Conservation (phyloP, 2,888 invertebrate genomes). For the Elmis aenea region DNA sequence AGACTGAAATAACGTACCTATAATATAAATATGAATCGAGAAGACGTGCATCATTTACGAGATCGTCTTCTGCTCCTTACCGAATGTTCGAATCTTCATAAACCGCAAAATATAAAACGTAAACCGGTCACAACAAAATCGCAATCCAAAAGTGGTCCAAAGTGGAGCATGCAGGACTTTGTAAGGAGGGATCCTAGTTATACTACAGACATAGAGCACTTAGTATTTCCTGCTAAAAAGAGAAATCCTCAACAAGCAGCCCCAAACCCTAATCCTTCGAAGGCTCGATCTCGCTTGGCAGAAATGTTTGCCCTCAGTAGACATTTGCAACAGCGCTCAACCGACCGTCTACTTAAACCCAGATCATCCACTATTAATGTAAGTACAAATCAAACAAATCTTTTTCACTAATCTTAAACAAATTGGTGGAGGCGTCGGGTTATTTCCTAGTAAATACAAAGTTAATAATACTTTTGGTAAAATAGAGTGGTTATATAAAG, state of each 20-base stretch:
- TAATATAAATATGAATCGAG: conserved; percentile 44
- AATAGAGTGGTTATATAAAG: too few relatives aligned
- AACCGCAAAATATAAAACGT: conserved; percentile 42
- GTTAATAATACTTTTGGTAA: too few relatives aligned
- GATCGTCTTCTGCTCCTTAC: conserved; percentile 51
- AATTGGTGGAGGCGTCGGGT: too few relatives aligned
- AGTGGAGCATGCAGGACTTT: conserved; percentile 43
- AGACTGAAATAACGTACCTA: background rate
- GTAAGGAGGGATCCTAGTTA: conserved; percentile 50
- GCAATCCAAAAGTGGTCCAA: conserved; percentile 25
- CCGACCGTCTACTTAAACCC: conserved; percentile 38
- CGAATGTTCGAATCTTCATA: conserved; percentile 43
- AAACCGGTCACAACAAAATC: conserved; percentile 27
- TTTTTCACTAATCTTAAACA: background rate
- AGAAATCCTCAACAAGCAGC: conserved; percentile 45
- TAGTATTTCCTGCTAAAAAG: conserved; percentile 52
- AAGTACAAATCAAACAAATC: conserved; percentile 29
- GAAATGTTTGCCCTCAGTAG: conserved; percentile 51
- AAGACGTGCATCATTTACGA: conserved; percentile 50
- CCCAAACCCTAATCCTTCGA: conserved; percentile 34
- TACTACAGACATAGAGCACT: conserved; percentile 54
- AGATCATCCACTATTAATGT: conserved; percentile 36
- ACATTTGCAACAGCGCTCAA: conserved; percentile 43
- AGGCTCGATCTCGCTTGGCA: conserved; percentile 48
- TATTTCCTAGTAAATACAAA: too few relatives aligned